Evolutionary conservation across 2,113 vertebrate species (phyloP), one percentile per base, ranked within the genome.

Genomic region (Labeo catla): DNA sequence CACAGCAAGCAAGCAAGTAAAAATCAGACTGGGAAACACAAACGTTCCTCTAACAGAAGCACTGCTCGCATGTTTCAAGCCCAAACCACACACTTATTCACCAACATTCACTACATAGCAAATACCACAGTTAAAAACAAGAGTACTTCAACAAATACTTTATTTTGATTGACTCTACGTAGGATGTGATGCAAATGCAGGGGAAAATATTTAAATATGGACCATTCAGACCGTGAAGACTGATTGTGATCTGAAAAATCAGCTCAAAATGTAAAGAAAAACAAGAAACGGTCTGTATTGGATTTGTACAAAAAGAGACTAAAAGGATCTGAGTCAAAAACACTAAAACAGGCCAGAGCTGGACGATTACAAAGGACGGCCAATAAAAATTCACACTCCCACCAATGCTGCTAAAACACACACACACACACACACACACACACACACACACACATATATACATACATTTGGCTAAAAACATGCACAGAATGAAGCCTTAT

Each of bases 401-500:
- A 12, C 28, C 34, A 57, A 57, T 54, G 39, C 15, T 43, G 66
- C 15, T 43, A 21, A 72, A 36, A 72, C 68, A 86, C 73, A 83
- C 74, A 49, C 47, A 65, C 68, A 49, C 72, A 23, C 4, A 61
- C 23, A 16, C n/a, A 52, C 50, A 70, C 73, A 83, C 74, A 49
- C 47, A 65, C 68, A 49, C 72, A 23, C 4, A 61, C 23, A 16
- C n/a, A 52, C 50, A 70, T 10, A 21, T 19, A 28, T 8, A 79
- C 2, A 70, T 15, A 21, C 28, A 28, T 8, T 72, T 2, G 13
- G 50, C 84, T 50, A 8, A 66, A 43, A 66, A 63, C 59, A 50
- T 43, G 43, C 49, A 65, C n/a, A 39, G 47, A 82, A 70, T 6
- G 28, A 52, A 80, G 61, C 50, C 81, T 87, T 76, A 49, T 83